Base-by-base conservation (phyloP, 2,113 vertebrate genomes). In the Vicugna pacos region DNA sequence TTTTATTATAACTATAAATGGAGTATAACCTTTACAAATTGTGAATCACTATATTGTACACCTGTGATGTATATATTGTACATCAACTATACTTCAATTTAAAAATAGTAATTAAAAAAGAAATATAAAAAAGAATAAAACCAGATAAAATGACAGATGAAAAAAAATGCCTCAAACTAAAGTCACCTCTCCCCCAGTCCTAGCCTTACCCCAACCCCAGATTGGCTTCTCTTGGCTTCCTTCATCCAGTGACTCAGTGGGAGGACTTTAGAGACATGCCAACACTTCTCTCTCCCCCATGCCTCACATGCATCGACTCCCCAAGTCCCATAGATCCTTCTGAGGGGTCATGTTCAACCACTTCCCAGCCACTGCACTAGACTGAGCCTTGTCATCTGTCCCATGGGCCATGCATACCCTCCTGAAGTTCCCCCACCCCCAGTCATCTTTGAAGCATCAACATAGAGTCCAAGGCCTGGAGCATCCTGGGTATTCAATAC, bases 321-420 rank as follows among this genome's bases (percentile, higher is more conserved):
- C 19, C 35, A 26, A 16, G 50, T n/a, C 35, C 12, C 15, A 32
- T 3, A 46, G 28, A 8, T 15, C 81, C 67, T 62, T 32, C 89
- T 38, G 62, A 35, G 20, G 14, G 42, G 30, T 8, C 15, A 24
- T 22, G 0, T 60, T 77, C 12, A 8, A 2, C 30, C 0, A 15
- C n/a, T 2, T 35, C 64, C 42, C 10, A 2, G 22, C 38, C 3
- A 0, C 9, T 8, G 42, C 16, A 30, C 58, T 38, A 15, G 28
- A 11, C 28, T 30, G 56, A 50, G 42, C 48, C 60, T 17, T 48
- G 35, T 9, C 48, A 0, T 15, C 62, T 46, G 26, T 20, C 30
- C 3, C 15, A 1, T 0, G 2, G 14, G 50, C n/a, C 8, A 0
- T 14, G 1, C n/a, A 13, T 8, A 0, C 6, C 58, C 17, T 64